These are phyloP conservation scores for Caenorhabditis drosophilae DNA, from an alignment of 2,888 invertebrate genomes.

Conservation along the genomic window DNA sequence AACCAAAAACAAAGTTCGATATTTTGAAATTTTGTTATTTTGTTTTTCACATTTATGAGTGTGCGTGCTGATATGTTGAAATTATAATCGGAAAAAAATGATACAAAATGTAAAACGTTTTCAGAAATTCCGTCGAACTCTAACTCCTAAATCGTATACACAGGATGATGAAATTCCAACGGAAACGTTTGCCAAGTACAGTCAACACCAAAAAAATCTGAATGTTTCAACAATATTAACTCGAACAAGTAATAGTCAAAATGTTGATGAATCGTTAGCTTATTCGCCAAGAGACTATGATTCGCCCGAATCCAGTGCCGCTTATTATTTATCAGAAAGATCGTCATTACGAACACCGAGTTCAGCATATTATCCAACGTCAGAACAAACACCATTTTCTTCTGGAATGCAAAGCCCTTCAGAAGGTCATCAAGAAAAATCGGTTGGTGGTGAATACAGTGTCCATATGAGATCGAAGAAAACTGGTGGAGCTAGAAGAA, in stretches of 20 bases:
- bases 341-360: slow-evolving; percentile 42
- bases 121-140: slow-evolving; percentile 32
- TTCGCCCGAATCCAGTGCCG: slow-evolving; percentile 22
- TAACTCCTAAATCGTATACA: slow-evolving; percentile 29
- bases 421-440: slow-evolving; percentile 16
- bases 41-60: too few species aligned
- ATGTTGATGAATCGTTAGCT: slow-evolving; percentile 13
- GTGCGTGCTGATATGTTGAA: too few species aligned
- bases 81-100: too few species aligned
- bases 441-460: slow-evolving; percentile 30
- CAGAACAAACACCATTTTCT: slow-evolving; percentile 15
- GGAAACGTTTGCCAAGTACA: slow-evolving; percentile 25
- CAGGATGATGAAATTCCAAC: slow-evolving; percentile 26
- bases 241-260: background rate
- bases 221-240: slow-evolving; percentile 23
- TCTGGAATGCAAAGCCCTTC: slow-evolving; percentile 19
- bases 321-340: slow-evolving; percentile 47
- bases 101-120: slow-evolving; percentile 2
- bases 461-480: slow-evolving; percentile 24
- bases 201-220: slow-evolving; percentile 17
- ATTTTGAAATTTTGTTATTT: too few species aligned
- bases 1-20: too few species aligned
- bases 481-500: slow-evolving; percentile 31
- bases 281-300: slow-evolving; percentile 27
- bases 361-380: slow-evolving; percentile 32